These are phyloP conservation scores for Hyla sarda DNA, from an alignment of 2,113 vertebrate genomes.

Conservation along the genomic window DNA sequence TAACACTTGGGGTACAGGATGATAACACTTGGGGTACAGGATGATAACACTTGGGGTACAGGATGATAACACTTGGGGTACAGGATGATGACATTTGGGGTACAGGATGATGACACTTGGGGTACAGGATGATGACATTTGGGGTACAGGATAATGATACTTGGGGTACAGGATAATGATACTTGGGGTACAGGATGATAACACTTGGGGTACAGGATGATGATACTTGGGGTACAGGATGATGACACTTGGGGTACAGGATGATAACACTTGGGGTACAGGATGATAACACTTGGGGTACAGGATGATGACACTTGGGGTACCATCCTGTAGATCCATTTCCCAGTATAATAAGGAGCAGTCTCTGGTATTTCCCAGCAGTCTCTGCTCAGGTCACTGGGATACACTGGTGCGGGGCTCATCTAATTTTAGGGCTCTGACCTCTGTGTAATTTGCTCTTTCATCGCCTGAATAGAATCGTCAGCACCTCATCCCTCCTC, in stretches of 20 bases:
- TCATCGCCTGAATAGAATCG: not conserved
- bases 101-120: not conserved
- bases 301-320: not conserved
- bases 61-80: no score
- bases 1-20: no score
- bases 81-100: no score
- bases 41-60: no score
- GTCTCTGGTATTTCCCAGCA: not conserved
- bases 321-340: not conserved
- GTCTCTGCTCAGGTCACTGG: not conserved
- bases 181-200: not conserved
- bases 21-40: no score
- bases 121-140: not conserved
- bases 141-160: not conserved
- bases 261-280: not conserved
- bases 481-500: not conserved
- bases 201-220: not conserved
- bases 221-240: not conserved
- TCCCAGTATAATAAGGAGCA: not conserved
- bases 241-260: not conserved
- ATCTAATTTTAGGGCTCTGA: conserved; percentile 8
- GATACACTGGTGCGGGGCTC: not conserved
- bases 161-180: not conserved
- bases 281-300: not conserved
- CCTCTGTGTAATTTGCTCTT: conserved; percentile 22